phyloP scores from a whole-genome alignment of 2,113 vertebrate species.

The Elaphurus davidianus region DNA sequence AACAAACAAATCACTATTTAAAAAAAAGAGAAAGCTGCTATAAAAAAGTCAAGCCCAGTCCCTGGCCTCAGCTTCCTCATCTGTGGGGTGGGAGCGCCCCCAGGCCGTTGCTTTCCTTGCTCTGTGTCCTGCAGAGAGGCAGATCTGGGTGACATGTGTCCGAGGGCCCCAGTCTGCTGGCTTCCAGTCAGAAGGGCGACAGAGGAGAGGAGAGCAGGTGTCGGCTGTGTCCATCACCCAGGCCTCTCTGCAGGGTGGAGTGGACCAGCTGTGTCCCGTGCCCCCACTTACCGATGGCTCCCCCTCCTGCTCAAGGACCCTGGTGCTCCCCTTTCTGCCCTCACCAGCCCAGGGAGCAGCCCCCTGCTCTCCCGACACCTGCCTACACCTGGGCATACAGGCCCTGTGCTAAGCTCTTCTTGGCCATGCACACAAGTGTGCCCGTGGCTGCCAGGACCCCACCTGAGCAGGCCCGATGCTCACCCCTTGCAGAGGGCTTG shows the following conservation, averaged over 20 bases:
- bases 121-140: background rate
- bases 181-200: rapidly evolving
- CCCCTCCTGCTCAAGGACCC: background rate
- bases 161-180: rapidly evolving
- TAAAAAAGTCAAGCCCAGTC: no score
- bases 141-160: rapidly evolving
- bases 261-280: background rate
- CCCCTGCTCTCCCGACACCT: background rate
- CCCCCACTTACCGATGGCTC: background rate
- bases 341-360: background rate
- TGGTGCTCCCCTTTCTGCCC: background rate
- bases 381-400: background rate
- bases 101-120: background rate
- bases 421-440: rapidly evolving
- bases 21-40: background rate
- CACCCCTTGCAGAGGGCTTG: no score
- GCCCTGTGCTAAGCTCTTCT: background rate
- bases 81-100: background rate
- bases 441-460: background rate
- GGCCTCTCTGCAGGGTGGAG: background rate
- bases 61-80: background rate
- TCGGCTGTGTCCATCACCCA: rapidly evolving
- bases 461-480: background rate
- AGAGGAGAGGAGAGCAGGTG: no score
- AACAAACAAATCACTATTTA: background rate